Base-by-base conservation (phyloP, 2,113 vertebrate genomes). In the Hippocampus comes region DNA sequence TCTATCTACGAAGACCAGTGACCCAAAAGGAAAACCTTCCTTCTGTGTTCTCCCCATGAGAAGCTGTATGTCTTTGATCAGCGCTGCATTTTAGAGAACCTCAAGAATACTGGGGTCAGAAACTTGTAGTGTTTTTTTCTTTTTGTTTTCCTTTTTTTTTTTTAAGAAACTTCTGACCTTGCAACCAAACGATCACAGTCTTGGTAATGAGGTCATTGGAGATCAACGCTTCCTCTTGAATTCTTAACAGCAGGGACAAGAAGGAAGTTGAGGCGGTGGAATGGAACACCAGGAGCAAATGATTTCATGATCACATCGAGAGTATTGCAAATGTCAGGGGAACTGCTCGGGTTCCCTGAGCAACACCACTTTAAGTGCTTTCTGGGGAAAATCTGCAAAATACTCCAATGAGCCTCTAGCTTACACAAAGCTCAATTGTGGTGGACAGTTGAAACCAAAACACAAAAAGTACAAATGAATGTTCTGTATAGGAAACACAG, bases 181-280 rank as follows among this genome's bases (percentile, higher is more conserved):
- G 79, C 71, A 70, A 68, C 79, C 79, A 67, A 55, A 84, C 79
- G 56, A 81, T 78, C 71, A 71, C 57, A 34, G 82, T 80, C 75
- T 65, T 46, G 23, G 72, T 30, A 23, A 55, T 68, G 43, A 77
- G 79, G 74, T 81, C 81, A 79, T 34, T 70, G 73, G 72, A 83
- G 77, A 82, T 82, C 85, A 85, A 81, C 81, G 84, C 78, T 89
- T 87, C 81, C 88, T 87, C 86, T 85, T 74, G 73, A 75, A 75
- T 70, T 82, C 67, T 81, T 73, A 71, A 68, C 72, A 55, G 74
- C 51, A 15, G 56, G 48, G 67, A 43, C 66, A 69, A 80, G 78
- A 57, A 73, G 73, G 72, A 67, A 71, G 73, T 57, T 27, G 73
- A 76, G 72, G 74, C 67, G 79, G 78, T 79, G 77, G 84, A 84